A percentile compares a stretch with the other conserved stretches of the same genome.
Evolutionary conservation across 2,797 vertebrate species (phyloP).

Genomic region (Notolabrus celidotus): DNA sequence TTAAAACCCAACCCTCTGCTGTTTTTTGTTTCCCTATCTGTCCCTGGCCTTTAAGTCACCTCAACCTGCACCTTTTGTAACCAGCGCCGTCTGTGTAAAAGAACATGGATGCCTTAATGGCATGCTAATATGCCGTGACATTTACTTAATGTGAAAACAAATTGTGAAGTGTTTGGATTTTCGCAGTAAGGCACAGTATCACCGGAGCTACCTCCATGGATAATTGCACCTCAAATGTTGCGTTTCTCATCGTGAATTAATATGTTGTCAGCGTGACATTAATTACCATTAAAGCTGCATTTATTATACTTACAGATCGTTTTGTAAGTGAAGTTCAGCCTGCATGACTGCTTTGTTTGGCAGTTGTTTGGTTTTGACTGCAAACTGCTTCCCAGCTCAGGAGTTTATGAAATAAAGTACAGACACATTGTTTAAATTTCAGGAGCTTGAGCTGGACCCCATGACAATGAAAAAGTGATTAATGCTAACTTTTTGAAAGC

Average conservation of each 20-base stretch:
- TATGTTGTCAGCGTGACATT: slow-evolving; percentile 75
- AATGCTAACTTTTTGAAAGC: slow-evolving; percentile 54
- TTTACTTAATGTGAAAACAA: slow-evolving; percentile 78
- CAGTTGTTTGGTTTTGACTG: too few relatives aligned
- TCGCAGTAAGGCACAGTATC: slow-evolving; percentile 67
- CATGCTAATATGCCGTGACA: slow-evolving; percentile 76
- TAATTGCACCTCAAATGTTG: slow-evolving; percentile 81
- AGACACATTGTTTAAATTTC: slow-evolving; percentile 3
- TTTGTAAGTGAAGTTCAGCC: slow-evolving; percentile 39
- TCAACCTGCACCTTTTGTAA: slow-evolving; percentile 29
- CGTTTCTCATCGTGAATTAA: slow-evolving; percentile 73
- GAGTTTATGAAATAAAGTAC: slow-evolving; percentile 8
- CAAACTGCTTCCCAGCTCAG: slow-evolving; percentile 9
- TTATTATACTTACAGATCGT: slow-evolving; percentile 74
- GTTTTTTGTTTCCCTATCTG: background rate
- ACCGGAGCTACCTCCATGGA: slow-evolving; percentile 59
- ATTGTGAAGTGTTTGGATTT: slow-evolving; percentile 70
- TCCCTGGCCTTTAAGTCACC: background rate
- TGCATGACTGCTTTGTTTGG: slow-evolving; percentile 52
- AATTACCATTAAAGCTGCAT: slow-evolving; percentile 71
- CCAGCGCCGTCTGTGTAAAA: slow-evolving; percentile 25
- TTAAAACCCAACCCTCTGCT: background rate
- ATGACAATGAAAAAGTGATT: slow-evolving; percentile 53
- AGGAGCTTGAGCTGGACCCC: slow-evolving; percentile 16
- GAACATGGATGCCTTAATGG: slow-evolving; percentile 41